Evolutionary conservation across 2,888 invertebrate species (phyloP).

Genomic region (Temnothorax ravouxi): DNA sequence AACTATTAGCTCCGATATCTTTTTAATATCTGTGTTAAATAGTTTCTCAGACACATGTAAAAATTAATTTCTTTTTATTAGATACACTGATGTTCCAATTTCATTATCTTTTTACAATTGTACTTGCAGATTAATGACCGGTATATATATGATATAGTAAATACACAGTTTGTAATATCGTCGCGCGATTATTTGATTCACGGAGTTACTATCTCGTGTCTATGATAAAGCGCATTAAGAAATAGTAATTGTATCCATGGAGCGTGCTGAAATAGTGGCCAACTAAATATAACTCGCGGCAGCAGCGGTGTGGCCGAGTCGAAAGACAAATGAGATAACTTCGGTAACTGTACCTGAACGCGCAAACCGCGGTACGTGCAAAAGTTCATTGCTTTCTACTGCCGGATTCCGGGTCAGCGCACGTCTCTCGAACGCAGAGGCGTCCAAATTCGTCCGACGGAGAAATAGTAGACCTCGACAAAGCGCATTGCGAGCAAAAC

Average conservation of each 20-base stretch:
- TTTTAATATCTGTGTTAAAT: background rate
- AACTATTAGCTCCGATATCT: background rate
- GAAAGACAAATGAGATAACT: slow-evolving; percentile 72
- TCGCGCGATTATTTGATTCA: slow-evolving; percentile 48
- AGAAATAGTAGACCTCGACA: background rate
- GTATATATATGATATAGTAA: background rate
- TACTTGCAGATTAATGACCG: background rate
- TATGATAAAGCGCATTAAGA: slow-evolving; percentile 64
- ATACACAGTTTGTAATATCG: background rate
- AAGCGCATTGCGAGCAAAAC: background rate
- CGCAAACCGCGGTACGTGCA: slow-evolving; percentile 63
- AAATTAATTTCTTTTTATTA: background rate
- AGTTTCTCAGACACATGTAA: background rate
- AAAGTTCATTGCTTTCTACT: slow-evolving; percentile 72
- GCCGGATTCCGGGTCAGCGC: slow-evolving; percentile 65
- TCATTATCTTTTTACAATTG: background rate
- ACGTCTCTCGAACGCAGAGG: background rate
- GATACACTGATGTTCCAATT: background rate
- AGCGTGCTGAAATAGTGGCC: slow-evolving; percentile 65
- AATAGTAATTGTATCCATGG: slow-evolving; percentile 67
- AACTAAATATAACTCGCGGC: slow-evolving; percentile 73
- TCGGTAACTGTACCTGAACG: slow-evolving; percentile 68
- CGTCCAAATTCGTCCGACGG: slow-evolving; percentile 2
- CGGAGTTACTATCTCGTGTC: slow-evolving; percentile 51
- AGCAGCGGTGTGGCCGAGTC: slow-evolving; percentile 63